Percentiles rank a stretch among this genome's conserved stretches.
Conservation (phyloP, 1,140 invertebrate species). For the Philaenus spumarius region DNA sequence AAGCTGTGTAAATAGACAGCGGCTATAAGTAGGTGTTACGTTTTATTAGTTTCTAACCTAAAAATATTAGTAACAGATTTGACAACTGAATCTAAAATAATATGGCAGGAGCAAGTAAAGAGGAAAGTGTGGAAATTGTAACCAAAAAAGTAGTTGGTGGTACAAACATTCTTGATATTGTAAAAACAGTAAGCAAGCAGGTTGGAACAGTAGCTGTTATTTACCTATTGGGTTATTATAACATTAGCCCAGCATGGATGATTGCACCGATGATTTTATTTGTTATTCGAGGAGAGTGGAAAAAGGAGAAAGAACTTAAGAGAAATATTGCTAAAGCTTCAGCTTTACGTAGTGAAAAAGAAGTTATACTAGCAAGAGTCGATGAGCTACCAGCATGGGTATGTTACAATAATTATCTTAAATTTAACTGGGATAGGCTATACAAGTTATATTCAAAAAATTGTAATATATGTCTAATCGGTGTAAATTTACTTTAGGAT, state of each 20-base stretch:
- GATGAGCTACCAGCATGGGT: constrained; percentile 91
- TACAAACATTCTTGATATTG: constrained; percentile 20
- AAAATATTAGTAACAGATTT: too few relatives aligned
- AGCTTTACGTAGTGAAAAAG: constrained; percentile 73
- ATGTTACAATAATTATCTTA: too few relatives aligned
- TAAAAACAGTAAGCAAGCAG: constrained; percentile 31
- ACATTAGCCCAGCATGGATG: constrained; percentile 81
- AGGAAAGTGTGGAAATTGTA: background rate
- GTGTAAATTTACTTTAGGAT: too few relatives aligned
- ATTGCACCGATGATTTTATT: constrained; percentile 72
- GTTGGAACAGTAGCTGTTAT: constrained; percentile 55
- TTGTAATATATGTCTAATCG: too few relatives aligned
- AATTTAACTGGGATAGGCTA: too few relatives aligned
- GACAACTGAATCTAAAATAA: too few relatives aligned
- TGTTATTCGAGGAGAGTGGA: constrained; percentile 71
- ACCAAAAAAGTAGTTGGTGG: constrained; percentile 13
- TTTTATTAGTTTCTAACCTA: too few relatives aligned
- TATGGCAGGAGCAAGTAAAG: constrained; percentile 13
- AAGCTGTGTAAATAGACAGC: too few relatives aligned
- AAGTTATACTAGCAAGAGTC: constrained; percentile 74
- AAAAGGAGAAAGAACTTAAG: constrained; percentile 63
- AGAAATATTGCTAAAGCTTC: constrained; percentile 72
- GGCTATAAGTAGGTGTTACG: too few relatives aligned
- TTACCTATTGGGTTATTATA: constrained; percentile 79
- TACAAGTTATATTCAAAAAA: too few relatives aligned